Percentiles rank a stretch among this genome's conserved stretches.
phyloP scores from a whole-genome alignment of 2,797 vertebrate genomes.

The Lophius americanus region DNA sequence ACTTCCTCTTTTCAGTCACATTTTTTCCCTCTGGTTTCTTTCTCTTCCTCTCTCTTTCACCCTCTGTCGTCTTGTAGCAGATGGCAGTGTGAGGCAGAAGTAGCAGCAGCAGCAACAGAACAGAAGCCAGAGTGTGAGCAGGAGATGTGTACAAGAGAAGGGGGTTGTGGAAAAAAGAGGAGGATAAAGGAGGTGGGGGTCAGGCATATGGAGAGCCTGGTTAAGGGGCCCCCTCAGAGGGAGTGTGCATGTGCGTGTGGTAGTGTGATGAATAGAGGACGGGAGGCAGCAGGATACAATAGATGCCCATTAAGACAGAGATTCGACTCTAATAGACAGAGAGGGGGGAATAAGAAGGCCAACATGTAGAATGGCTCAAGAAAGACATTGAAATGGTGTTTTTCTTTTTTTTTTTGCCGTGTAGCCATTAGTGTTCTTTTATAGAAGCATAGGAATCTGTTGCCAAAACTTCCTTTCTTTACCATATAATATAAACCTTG shows the following conservation, averaged over 20 bases:
- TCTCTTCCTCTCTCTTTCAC: conserved; percentile 74
- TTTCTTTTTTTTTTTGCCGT: background rate
- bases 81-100: conserved; percentile 89
- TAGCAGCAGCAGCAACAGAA: conserved; percentile 75
- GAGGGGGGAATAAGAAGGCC: conserved; percentile 65
- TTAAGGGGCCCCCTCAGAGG: conserved; percentile 94
- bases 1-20: conserved; percentile 61
- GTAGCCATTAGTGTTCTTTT: conserved; percentile 21
- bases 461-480: conserved; percentile 10
- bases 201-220: conserved; percentile 99
- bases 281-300: conserved; percentile 80
- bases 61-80: conserved; percentile 91
- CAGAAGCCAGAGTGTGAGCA: conserved; percentile 93
- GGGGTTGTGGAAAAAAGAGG: conserved; percentile 92
- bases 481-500: conserved; percentile 8
- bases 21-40: conserved; percentile 75
- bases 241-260: conserved; percentile 75
- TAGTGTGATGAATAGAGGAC: conserved; percentile 70
- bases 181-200: conserved; percentile 86
- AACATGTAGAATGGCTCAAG: conserved; percentile 51
- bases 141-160: conserved; percentile 81
- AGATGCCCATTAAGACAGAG: conserved; percentile 85
- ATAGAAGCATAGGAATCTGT: conserved; percentile 7
- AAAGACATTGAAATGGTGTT: conserved; percentile 48
- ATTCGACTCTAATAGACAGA: conserved; percentile 82